Base-by-base conservation (phyloP, 1,140 invertebrate species). In the Papilio aristodemus region DNA sequence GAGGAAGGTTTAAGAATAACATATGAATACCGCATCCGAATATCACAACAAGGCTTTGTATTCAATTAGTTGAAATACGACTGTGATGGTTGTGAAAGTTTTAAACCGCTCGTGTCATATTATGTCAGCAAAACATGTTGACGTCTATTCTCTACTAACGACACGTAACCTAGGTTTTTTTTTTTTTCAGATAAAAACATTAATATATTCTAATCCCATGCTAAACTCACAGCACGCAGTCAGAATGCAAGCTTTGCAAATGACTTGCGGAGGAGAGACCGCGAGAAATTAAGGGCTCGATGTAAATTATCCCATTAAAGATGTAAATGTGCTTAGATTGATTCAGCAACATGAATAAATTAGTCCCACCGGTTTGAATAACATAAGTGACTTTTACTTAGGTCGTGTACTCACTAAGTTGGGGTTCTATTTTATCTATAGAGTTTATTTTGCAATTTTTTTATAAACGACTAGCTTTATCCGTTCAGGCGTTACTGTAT, bases 271-370 rank as follows among this genome's bases (percentile, higher is more conserved):
- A 37, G 58, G 58, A 62, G 27, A n/a, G 14, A 37, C 27, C 36
- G n/a, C 57, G 17, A 37, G 59, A 59, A 59, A 59, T 62, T 62
- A 19, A 62, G 59, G 59, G 36, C 32, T 62, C 36, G 13, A 62
- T 62, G 59, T 62, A 62, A 62, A 62, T 62, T 38, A 62, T 38
- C 13, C 59, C 27, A 62, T 62, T 62, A 62, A 22, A 62, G 32
- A 62, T 62, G 59, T 62, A 62, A 62, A 62, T 62, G 27, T 62
- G 59, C 59, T 62, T 62, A 62, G 59, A 62, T 62, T 62, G 59
- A 62, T 62, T 62, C 59, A 38, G 36, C 59, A 62, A 62, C 59
- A 62, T 36, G 59, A 62, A 62, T 62, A 62, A 62, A 62, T 62
- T 62, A 62, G 36, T 62, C 59, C 59, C 32, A 62, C 59, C 38